phyloP scores from a whole-genome alignment of 2,797 vertebrate genomes.

The Crax fasciolata region DNA sequence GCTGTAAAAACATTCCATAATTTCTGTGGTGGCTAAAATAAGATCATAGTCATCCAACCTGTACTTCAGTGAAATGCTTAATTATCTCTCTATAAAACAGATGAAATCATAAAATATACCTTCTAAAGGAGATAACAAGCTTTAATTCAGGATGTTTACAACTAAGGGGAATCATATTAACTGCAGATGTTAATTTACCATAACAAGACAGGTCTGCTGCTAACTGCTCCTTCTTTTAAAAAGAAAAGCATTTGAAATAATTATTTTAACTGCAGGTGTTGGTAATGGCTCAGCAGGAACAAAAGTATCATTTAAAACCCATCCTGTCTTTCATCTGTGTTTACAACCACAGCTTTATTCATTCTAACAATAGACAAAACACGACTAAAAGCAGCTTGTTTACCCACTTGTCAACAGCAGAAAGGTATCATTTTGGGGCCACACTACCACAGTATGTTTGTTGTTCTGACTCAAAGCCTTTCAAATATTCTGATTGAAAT shows the following conservation, averaged over 20 bases:
- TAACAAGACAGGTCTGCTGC: constrained; percentile 72
- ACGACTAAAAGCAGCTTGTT: constrained; percentile 40
- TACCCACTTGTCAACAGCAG: not conserved
- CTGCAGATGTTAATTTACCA: constrained; percentile 73
- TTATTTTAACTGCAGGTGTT: constrained; percentile 79
- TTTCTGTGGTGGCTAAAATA: constrained; percentile 59
- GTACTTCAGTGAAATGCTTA: constrained; percentile 63
- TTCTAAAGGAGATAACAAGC: constrained; percentile 74
- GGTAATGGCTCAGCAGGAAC: constrained; percentile 71
- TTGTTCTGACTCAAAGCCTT: constrained; percentile 10
- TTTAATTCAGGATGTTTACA: constrained; percentile 74
- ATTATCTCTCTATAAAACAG: constrained; percentile 65
- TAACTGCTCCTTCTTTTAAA: constrained; percentile 70
- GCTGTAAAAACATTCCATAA: constrained; percentile 59
- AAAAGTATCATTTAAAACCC: constrained; percentile 71
- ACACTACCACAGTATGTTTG: not conserved
- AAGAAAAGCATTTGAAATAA: constrained; percentile 73
- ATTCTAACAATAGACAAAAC: constrained; percentile 42
- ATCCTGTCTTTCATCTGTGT: constrained; percentile 51
- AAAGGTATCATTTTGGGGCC: constrained; percentile 1
- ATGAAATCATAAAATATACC: constrained; percentile 59
- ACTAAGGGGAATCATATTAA: constrained; percentile 71
- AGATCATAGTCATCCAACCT: constrained; percentile 48
- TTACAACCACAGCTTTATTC: constrained; percentile 54
- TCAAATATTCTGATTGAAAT: constrained; percentile 20